These are phyloP conservation scores for Recurvirostra avosetta DNA, from an alignment of 2,113 vertebrate species.

Conservation along the genomic window DNA sequence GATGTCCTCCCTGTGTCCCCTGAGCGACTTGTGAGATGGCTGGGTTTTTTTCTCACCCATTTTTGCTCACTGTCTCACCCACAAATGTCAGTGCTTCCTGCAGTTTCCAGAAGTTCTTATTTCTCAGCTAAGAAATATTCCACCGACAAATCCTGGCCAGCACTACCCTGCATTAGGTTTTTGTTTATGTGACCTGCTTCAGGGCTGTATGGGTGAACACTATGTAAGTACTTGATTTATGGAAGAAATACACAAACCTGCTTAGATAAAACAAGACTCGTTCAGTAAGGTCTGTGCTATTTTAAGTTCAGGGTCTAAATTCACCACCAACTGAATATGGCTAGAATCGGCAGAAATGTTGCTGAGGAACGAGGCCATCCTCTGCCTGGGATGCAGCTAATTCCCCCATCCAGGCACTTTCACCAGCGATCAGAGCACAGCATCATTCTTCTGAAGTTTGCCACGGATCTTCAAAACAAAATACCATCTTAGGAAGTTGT, in stretches of 20 bases:
- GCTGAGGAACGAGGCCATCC: neutral
- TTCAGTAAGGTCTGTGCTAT: neutral
- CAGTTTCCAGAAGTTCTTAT: neutral
- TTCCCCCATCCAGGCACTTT: neutral
- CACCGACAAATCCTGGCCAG: neutral
- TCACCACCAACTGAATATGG: neutral
- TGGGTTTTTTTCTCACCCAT: neutral
- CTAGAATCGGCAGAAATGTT: neutral
- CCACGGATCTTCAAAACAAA: neutral
- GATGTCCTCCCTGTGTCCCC: neutral
- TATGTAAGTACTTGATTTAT: neutral
- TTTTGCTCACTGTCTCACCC: neutral
- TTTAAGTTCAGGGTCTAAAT: neutral
- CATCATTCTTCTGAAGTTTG: neutral
- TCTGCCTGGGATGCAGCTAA: neutral
- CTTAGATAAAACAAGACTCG: neutral
- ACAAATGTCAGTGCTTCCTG: neutral
- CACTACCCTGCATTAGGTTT: neutral
- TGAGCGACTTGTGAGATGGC: neutral
- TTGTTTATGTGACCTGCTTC: neutral
- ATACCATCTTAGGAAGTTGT: neutral
- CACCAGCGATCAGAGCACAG: rapidly evolving
- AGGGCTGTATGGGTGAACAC: neutral
- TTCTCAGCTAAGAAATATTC: neutral
- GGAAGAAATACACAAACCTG: neutral